These are phyloP conservation scores for Aphelenchoides fujianensis DNA, from an alignment of 1,140 invertebrate species.

Conservation along the genomic window DNA sequence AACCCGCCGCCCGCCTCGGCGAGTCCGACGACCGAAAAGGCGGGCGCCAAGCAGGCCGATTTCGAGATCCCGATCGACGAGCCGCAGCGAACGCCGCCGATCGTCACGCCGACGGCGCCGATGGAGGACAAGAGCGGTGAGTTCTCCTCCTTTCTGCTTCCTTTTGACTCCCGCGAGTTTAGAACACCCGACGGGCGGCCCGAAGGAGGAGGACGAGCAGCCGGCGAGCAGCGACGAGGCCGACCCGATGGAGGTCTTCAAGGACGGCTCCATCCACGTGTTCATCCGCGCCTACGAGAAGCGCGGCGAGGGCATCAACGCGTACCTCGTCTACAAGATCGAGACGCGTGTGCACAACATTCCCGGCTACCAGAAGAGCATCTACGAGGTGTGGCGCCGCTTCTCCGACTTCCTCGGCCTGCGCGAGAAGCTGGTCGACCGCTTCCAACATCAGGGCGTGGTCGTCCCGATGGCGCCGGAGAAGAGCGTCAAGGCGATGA, in stretches of 20 bases:
- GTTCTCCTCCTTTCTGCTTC: neutral
- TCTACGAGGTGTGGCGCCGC: conserved; percentile 80
- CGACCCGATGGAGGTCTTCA: conserved; percentile 4
- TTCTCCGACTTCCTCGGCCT: conserved; percentile 97
- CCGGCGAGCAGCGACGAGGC: neutral
- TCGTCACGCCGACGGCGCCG: neutral
- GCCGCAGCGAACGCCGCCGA: neutral
- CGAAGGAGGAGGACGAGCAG: neutral
- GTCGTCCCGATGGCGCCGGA: conserved; percentile 98
- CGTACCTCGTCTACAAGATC: conserved; percentile 86
- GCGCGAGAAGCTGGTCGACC: conserved; percentile 88
- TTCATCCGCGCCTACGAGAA: conserved; percentile 72
- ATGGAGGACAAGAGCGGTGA: neutral
- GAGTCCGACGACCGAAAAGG: neutral
- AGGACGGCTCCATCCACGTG: conserved; percentile 8
- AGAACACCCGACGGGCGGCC: neutral
- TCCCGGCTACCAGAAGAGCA: conserved; percentile 73
- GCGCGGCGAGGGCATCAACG: conserved; percentile 92
- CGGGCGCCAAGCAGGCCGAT: neutral
- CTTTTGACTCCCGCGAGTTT: neutral
- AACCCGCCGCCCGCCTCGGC: no score
- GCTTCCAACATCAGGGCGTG: conserved; percentile 77
- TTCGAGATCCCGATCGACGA: neutral
- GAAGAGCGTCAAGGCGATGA: conserved; percentile 91
- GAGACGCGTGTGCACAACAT: conserved; percentile 61